These are phyloP conservation scores for Glyphotaelius pellucidus DNA, from an alignment of 2,888 invertebrate genomes.

Conservation along the genomic window DNA sequence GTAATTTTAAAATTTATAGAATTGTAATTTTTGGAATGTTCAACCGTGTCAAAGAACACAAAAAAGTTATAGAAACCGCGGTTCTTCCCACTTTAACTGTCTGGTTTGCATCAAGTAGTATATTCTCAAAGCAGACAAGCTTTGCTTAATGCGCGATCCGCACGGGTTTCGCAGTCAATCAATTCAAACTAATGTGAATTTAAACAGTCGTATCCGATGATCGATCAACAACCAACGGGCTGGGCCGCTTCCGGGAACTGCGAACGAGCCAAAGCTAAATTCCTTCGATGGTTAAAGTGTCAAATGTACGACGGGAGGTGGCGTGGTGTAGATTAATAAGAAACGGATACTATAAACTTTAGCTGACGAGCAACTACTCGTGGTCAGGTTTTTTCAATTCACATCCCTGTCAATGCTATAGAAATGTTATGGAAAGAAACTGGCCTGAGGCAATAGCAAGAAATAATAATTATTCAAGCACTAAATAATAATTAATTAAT, in stretches of 20 bases:
- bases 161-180: conserved; percentile 10
- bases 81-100: not conserved
- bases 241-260: not conserved
- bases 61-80: not conserved
- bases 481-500: not conserved
- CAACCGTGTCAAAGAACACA: not conserved
- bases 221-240: not conserved
- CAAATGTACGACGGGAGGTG: conserved; percentile 10
- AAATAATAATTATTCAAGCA: not conserved
- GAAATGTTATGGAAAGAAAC: not conserved
- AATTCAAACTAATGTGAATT: not conserved
- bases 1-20: no score
- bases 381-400: not conserved
- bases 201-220: conserved; percentile 5
- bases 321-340: not conserved
- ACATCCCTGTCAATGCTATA: not conserved
- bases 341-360: not conserved
- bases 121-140: not conserved
- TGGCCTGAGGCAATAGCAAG: not conserved
- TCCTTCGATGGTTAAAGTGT: conserved; percentile 5
- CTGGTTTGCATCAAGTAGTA: not conserved
- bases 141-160: not conserved
- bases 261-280: not conserved
- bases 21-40: not conserved
- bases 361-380: not conserved